Base-by-base conservation (phyloP, 2,888 invertebrate genomes). In the Cheilosia pagana region DNA sequence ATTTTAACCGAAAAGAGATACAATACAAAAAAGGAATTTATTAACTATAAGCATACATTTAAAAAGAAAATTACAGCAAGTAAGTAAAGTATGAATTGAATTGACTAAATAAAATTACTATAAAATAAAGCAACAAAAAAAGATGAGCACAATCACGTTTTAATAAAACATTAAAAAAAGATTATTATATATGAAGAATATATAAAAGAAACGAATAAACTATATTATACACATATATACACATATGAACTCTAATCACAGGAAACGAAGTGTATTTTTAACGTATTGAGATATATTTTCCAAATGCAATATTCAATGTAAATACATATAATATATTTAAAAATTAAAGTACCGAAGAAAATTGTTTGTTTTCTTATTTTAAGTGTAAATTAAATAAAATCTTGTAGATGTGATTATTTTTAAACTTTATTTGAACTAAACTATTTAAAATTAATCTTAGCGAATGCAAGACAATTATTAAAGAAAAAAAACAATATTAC, bases 131-230 rank as follows among this genome's bases (percentile, higher is more conserved):
- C 63, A 83, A 89, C 86, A 76, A 65, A 86, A 88, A 89, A 89
- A 89, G 91, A 90, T 91, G 89, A 91, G 91, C 91, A 91, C 91
- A 91, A 91, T 91, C 91, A 91, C 90, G 88, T 90, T 90, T 87
- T 87, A 87, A 88, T 76, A 85, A 85, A 81, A 79, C 75, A 81
- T 63, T 60, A 21, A 65, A 83, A 65, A 65, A 67, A 76, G 60
- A 71, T 43, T 59, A 4, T 62, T 72, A 63, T 87, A 88, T 88
- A 88, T 76, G 77, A 82, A 83, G 81, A 87, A 76, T 35, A 35
- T 35, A 12, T 78, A 68, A 86, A 76, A 77, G 85, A 87, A 75
- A 71, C 57, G 76, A 83, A 72, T 85, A 86, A 87, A 87, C 65
- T 79, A 75, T 87, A 86, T 87, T 50, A 77, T 77, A 62, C 41